Conservation (phyloP, 37 sponge, comb jelly and placozoan genomes). For the Aphrocallistes beatrix region DNA sequence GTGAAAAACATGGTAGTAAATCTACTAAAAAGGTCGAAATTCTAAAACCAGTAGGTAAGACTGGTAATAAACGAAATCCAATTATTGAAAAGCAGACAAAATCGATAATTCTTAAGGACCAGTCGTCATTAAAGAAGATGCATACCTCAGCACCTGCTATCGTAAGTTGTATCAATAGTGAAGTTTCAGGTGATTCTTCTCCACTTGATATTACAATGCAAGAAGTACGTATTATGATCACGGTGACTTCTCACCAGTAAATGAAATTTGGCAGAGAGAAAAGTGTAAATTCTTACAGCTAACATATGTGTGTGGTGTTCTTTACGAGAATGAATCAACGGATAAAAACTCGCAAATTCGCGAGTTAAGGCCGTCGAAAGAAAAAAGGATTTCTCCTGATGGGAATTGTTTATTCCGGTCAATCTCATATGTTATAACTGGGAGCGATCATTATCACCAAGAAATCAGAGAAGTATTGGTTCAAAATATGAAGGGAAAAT, state of each 20-base stretch:
- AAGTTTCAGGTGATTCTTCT: neutral
- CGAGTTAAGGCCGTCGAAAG: slow-evolving; percentile 13
- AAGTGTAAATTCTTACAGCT: slow-evolving; percentile 13
- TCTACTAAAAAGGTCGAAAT: neutral
- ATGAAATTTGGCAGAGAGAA: neutral
- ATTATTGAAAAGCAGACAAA: neutral
- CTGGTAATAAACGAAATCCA: neutral
- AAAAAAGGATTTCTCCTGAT: neutral
- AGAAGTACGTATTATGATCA: slow-evolving; percentile 18
- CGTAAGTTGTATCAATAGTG: neutral
- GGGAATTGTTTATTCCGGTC: slow-evolving; percentile 10
- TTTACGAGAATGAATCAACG: slow-evolving; percentile 1
- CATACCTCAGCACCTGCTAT: neutral
- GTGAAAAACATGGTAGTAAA: neutral
- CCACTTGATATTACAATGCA: neutral
- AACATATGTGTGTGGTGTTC: slow-evolving; percentile 9
- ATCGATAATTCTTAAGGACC: neutral
- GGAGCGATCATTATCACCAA: slow-evolving; percentile 2
- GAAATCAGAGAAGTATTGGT: slow-evolving; percentile 29
- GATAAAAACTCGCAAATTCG: neutral
- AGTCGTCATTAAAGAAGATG: neutral
- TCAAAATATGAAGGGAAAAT: slow-evolving; percentile 53
- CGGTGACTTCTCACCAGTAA: slow-evolving; percentile 1
- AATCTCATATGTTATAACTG: neutral
- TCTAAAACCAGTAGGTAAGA: neutral